Evolutionary conservation across 2,113 vertebrate species (phyloP), one percentile per base, ranked within the genome.

Genomic region (Poeciliopsis occidentalis): DNA sequence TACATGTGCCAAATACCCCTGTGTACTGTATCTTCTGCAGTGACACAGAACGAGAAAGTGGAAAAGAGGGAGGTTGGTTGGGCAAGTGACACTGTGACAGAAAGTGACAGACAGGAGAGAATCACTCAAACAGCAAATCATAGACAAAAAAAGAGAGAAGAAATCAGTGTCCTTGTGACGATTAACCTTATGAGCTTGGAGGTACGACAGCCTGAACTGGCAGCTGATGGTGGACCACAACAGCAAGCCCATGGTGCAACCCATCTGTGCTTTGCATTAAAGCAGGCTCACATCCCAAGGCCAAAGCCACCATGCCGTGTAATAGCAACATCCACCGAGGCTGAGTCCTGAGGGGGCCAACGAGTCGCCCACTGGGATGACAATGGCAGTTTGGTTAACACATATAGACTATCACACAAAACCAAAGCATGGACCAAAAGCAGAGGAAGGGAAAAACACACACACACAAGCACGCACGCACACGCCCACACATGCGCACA

Each of bases 191-290:
- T 34, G 73, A 83, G 81, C 76, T 81, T 10, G 37, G 67, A 81
- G 80, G 86, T 75, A 66, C 80, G 79, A 83, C 69, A 87, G 77
- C 74, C 83, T 65, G 71, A 83, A 81, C 81, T 83, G 75, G 88
- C 82, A 86, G 81, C 78, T 80, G 76, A 88, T 76, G 75, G 69
- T 73, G 64, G 81, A 68, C 73, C 15, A 64, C 54, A 88, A 86
- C 89, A 85, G 85, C 84, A 77, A 77, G 86, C 90, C 91, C 71
- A 64, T 64, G 62, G 90, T 83, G 89, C 39, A 78, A 86, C 88
- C 92, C 92, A 91, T 94, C 92, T 94, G 93, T 90, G 90, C 80
- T 83, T 85, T 83, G 90, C 92, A 86, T 91, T 91, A 92, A 91
- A 90, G 77, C 83, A 87, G 87, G 81, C 88, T 90, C 82, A 72